Evolutionary conservation across 2,113 vertebrate species (phyloP).

Genomic region (Uria aalge): DNA sequence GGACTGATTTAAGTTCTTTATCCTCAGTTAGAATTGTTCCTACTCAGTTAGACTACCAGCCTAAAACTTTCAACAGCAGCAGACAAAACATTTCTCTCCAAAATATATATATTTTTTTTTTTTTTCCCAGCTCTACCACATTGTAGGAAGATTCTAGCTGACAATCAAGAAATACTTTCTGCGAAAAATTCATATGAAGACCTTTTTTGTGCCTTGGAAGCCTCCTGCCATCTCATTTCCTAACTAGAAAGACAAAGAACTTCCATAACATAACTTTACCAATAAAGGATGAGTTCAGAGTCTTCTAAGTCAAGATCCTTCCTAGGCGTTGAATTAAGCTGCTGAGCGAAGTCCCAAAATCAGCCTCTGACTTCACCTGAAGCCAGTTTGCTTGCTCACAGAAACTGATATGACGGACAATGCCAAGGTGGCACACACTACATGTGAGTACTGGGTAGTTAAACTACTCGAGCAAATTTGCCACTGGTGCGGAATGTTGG

Average conservation of each 20-base stretch:
- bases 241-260: neutral
- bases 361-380: neutral
- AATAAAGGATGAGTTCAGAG: neutral
- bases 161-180: neutral
- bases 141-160: neutral
- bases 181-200: neutral
- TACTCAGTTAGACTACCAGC: neutral
- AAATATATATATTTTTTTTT: neutral
- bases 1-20: neutral
- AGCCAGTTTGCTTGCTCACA: neutral
- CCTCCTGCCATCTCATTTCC: neutral
- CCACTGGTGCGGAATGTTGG: neutral
- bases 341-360: neutral
- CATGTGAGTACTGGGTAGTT: fast-evolving
- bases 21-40: constrained; percentile 5
- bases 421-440: fast-evolving
- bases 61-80: neutral
- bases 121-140: neutral
- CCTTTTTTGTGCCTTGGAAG: neutral
- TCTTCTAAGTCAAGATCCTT: neutral
- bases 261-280: neutral
- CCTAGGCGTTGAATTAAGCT: fast-evolving
- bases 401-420: fast-evolving
- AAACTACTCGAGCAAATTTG: neutral
- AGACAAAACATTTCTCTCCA: neutral